These are phyloP conservation scores for Orcinus orca DNA, from an alignment of 2,113 vertebrate genomes.

Conservation along the genomic window DNA sequence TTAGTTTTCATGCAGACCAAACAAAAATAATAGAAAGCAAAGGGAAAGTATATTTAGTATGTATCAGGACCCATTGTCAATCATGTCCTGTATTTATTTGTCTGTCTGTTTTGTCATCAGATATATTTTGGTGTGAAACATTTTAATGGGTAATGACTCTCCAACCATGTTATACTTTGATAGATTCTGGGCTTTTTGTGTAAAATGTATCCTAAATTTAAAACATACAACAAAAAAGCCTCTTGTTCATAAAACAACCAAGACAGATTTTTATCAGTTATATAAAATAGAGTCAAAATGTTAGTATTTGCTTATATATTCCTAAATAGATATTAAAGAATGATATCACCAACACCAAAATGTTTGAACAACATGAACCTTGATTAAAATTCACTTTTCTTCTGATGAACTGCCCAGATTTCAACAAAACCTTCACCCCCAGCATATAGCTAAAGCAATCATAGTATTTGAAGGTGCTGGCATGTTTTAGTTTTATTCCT, in stretches of 20 bases:
- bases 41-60: neutral
- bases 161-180: neutral
- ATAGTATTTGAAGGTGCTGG: neutral
- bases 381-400: slow-evolving; percentile 22
- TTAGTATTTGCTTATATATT: slow-evolving; percentile 14
- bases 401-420: neutral
- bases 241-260: neutral
- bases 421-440: neutral
- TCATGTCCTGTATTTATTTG: neutral
- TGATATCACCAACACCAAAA: neutral
- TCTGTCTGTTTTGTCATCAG: neutral
- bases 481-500: neutral
- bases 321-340: slow-evolving; percentile 18
- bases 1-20: slow-evolving; percentile 7
- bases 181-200: neutral
- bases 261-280: slow-evolving; percentile 24
- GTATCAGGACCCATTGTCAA: neutral
- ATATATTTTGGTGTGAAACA: neutral
- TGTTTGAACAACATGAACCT: neutral
- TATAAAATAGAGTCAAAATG: neutral
- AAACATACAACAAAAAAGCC: neutral
- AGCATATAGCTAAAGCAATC: neutral
- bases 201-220: neutral
- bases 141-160: neutral
- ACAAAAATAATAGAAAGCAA: slow-evolving; percentile 8